Base-by-base conservation (phyloP, 2,797 vertebrate genomes). In the Coreius guichenoti region DNA sequence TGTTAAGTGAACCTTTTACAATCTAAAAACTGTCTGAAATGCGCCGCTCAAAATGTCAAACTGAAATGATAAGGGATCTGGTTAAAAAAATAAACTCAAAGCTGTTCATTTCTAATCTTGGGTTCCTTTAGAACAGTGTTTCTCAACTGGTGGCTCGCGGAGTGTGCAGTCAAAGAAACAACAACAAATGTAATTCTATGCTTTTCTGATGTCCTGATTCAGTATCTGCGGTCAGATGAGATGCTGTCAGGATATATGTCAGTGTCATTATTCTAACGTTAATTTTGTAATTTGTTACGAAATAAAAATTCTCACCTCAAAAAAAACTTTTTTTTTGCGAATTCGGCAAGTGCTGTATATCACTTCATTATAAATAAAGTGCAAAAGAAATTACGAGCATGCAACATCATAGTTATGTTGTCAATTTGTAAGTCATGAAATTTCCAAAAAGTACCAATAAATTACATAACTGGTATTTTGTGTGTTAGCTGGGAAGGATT, bases 1-100 rank as follows among this genome's bases (percentile, higher is more conserved):
- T 63, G 31, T 82, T 72, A 74, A 78, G 76, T 78, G 36, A 63
- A 78, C 76, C 36, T 78, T 63, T 63, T 56, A 74, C 70, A 19
- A 63, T 51, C 56, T 12, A 45, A 49, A 61, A 82, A 36, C 56
- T 19, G 5, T 17, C n/a, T 23, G 16, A 72, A 61, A 73, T 61
- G 69, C 61, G 13, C 8, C 1, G 3, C 13, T n/a, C 19, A 63
- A 56, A 54, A 23, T 63, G 39, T 36, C 29, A n/a, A 58, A 14
- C 43, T 83, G 19, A 65, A 36, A 82, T 36, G 14, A 63, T 63
- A 16, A 61, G 21, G 8, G 8, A 26, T 61, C 36, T 61, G 29
- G 21, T 36, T 33, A 16, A n/a, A 76, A 76, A 43, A 54, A 54
- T 33, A 75, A 33, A 33, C 11, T 31, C 9, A 31, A 23, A 75